Percentiles rank a stretch among this genome's conserved stretches.
phyloP scores from a whole-genome alignment of 2,888 invertebrate genomes.

The Rotaria magnacalcarata region DNA sequence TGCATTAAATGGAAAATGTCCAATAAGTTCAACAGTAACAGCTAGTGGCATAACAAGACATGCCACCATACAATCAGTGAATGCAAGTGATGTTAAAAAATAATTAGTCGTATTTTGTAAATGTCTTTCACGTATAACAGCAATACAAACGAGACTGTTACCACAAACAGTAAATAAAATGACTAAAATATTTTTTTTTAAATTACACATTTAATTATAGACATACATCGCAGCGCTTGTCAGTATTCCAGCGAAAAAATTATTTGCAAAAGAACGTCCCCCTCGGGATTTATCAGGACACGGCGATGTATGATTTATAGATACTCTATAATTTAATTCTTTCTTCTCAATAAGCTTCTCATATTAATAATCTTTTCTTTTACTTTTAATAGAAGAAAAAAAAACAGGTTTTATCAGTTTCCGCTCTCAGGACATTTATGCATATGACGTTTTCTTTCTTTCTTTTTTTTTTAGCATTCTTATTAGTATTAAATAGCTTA shows the following conservation, averaged over 20 bases:
- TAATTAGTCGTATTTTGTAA: conserved; percentile 92
- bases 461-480: background rate
- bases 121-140: conserved; percentile 80
- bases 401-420: background rate
- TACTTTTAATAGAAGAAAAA: background rate
- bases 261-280: too few species aligned
- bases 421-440: background rate
- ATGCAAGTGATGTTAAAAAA: conserved; percentile 83
- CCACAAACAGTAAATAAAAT: conserved; percentile 64
- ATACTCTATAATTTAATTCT: too few species aligned
- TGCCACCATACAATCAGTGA: conserved; percentile 86
- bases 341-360: too few species aligned
- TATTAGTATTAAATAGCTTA: background rate
- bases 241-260: too few species aligned
- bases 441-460: background rate
- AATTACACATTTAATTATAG: background rate
- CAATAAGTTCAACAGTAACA: conserved; percentile 80
- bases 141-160: conserved; percentile 85
- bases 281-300: too few species aligned
- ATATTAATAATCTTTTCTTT: too few species aligned
- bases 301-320: too few species aligned
- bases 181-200: conserved; percentile 8
- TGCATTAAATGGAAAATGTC: conserved; percentile 34
- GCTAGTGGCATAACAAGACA: conserved; percentile 91
- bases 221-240: too few species aligned